Conservation (phyloP, 2,797 vertebrate species). For the Dermochelys coriacea region DNA sequence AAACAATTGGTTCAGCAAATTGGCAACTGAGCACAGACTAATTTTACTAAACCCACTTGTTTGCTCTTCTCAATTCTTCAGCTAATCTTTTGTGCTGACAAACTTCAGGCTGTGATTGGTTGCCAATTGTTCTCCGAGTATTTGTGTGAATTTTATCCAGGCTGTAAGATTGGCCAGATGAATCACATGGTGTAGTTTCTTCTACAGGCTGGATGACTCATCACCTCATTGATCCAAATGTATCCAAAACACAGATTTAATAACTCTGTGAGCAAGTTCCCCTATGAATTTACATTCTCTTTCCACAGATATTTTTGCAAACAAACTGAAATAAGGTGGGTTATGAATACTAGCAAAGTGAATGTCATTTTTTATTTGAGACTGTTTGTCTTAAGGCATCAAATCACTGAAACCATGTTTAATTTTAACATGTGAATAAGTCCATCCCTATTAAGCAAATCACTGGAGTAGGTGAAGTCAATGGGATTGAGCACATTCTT, state of each 20-base stretch:
- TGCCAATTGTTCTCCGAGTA: neutral
- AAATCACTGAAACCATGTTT: neutral
- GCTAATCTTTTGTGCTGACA: neutral
- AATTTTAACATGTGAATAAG: neutral
- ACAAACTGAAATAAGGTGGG: neutral
- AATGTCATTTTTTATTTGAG: neutral
- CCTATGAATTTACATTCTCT: neutral
- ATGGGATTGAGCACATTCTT: neutral
- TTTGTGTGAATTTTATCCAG: neutral
- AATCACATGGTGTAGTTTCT: neutral
- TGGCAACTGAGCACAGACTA: rapidly evolving
- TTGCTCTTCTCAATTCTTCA: neutral
- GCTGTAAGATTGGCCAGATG: neutral
- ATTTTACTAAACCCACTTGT: neutral
- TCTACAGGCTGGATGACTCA: neutral
- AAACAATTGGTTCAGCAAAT: neutral
- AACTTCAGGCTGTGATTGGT: neutral
- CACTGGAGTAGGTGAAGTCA: neutral
- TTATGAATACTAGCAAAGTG: neutral
- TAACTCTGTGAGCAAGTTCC: neutral
- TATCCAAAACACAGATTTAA: neutral
- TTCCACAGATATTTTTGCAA: neutral
- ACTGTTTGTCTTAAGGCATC: neutral
- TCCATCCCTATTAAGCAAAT: neutral
- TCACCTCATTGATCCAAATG: too few species aligned